These are phyloP conservation scores for Hipparchia sbordonii DNA, from an alignment of 2,888 invertebrate species.

Conservation along the genomic window DNA sequence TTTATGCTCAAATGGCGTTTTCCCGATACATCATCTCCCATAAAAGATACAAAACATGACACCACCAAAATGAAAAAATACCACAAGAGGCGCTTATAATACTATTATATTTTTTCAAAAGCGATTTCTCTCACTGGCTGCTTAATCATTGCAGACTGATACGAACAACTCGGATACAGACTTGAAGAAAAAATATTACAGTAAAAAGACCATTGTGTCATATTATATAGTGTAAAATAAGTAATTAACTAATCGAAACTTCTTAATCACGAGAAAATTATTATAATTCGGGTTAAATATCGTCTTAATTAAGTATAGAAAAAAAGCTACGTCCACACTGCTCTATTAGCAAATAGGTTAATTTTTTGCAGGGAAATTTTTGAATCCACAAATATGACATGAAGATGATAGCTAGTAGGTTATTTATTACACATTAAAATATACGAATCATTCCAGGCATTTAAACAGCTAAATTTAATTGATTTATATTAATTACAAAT, in stretches of 20 bases:
- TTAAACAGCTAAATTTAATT: too few relatives aligned
- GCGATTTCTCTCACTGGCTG: constrained; percentile 37
- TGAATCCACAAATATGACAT: too few relatives aligned
- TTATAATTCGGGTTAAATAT: too few relatives aligned
- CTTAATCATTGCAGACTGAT: constrained; percentile 3
- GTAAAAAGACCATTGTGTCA: constrained; percentile 20
- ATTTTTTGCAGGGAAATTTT: too few relatives aligned
- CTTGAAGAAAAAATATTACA: constrained; percentile 26
- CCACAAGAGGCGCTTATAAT: constrained; percentile 42
- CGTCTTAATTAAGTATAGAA: too few relatives aligned
- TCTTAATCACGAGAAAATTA: not conserved
- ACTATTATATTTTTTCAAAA: constrained; percentile 36
- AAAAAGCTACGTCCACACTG: too few relatives aligned
- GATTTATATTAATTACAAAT: too few relatives aligned
- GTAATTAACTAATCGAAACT: not conserved
- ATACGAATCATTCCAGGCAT: too few relatives aligned
- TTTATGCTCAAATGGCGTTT: constrained; percentile 44
- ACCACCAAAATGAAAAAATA: constrained; percentile 43
- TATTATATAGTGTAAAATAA: not conserved
- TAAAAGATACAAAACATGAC: constrained; percentile 44
- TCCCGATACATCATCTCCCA: constrained; percentile 53
- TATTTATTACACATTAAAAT: too few relatives aligned
- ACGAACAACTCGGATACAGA: constrained; percentile 13
- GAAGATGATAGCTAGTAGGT: too few relatives aligned
- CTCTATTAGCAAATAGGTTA: too few relatives aligned